These are phyloP conservation scores for Vulpes lagopus DNA, from an alignment of 2,113 vertebrate species.

Conservation along the genomic window DNA sequence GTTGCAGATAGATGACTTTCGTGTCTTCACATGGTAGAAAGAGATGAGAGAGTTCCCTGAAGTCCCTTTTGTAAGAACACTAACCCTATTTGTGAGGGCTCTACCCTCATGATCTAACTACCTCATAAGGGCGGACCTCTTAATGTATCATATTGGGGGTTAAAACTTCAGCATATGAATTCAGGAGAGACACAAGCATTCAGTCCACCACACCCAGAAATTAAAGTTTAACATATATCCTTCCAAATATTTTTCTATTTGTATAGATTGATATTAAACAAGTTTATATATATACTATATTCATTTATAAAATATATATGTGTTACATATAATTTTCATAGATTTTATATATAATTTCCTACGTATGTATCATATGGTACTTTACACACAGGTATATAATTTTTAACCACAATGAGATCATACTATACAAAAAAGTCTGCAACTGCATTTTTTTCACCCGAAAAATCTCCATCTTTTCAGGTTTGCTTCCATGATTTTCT, in stretches of 20 bases:
- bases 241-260: neutral
- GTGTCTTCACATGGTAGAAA: neutral
- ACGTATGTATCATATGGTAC: neutral
- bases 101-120: neutral
- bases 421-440: neutral
- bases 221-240: neutral
- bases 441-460: neutral
- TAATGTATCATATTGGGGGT: neutral
- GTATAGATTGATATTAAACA: neutral
- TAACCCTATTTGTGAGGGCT: neutral
- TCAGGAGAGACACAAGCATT: neutral
- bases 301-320: neutral
- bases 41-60: neutral
- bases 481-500: neutral
- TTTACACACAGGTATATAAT: neutral
- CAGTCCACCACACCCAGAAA: neutral
- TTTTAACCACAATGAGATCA: neutral
- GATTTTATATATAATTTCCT: neutral
- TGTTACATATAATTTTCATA: neutral
- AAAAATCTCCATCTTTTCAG: neutral
- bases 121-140: neutral
- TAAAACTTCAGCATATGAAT: neutral
- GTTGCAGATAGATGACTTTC: neutral
- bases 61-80: neutral
- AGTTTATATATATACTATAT: neutral